A percentile compares a stretch with the other conserved stretches of the same genome.
These are phyloP conservation scores for Scolanthus callimorphus DNA, from an alignment of 92 coral and sea anemone genomes.

Conservation along the genomic window DNA sequence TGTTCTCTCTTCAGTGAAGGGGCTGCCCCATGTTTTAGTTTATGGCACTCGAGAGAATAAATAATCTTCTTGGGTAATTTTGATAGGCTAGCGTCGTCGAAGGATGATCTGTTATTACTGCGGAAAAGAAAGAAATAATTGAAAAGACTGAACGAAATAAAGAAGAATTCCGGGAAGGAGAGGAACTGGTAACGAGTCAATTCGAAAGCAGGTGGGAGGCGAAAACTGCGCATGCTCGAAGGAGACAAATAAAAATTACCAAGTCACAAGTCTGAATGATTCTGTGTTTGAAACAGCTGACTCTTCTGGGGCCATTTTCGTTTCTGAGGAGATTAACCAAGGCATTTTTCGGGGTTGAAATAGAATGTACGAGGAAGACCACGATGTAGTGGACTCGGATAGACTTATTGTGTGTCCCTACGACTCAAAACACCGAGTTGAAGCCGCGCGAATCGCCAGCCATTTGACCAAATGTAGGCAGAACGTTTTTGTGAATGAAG, in stretches of 20 bases:
- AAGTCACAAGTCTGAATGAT: slow-evolving; percentile 86
- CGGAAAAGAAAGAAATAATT: too few species aligned
- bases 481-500: slow-evolving; percentile 53
- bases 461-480: slow-evolving; percentile 82
- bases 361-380: slow-evolving; percentile 81
- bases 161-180: slow-evolving; percentile 5
- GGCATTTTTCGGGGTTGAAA: slow-evolving; percentile 48
- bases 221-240: slow-evolving; percentile 70
- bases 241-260: slow-evolving; percentile 82
- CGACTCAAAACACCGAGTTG: slow-evolving; percentile 68
- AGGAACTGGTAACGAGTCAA: slow-evolving; percentile 53
- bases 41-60: too few species aligned
- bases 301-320: slow-evolving; percentile 55
- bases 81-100: too few species aligned
- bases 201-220: slow-evolving; percentile 73
- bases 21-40: too few species aligned
- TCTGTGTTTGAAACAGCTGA: slow-evolving; percentile 90
- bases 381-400: slow-evolving; percentile 67
- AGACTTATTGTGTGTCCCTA: slow-evolving; percentile 70
- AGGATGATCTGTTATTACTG: too few species aligned
- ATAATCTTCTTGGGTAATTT: too few species aligned
- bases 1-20: too few species aligned
- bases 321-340: slow-evolving; percentile 71
- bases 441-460: slow-evolving; percentile 61
- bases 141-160: too few species aligned